A percentile compares a stretch with the other conserved stretches of the same genome.
Conservation (phyloP, 2,113 vertebrate species). For the Zosterops borbonicus region DNA sequence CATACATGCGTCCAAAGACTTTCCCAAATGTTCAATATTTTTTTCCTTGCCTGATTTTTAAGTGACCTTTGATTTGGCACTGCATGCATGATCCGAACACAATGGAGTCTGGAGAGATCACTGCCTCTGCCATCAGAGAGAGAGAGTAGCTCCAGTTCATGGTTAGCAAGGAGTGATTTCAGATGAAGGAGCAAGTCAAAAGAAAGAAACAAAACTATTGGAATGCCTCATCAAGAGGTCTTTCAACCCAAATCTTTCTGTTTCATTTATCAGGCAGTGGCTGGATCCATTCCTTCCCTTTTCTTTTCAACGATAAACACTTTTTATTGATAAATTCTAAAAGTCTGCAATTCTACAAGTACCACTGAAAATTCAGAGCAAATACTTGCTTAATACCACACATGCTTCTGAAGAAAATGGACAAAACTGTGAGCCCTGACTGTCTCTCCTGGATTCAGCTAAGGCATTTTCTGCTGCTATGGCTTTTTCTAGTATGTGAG, state of each 20-base stretch:
- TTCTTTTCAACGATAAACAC: background rate
- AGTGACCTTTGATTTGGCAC: background rate
- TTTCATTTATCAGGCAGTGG: background rate
- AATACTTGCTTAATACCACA: background rate
- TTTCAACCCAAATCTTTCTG: background rate
- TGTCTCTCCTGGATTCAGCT: background rate
- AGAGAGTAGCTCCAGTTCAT: rapidly evolving
- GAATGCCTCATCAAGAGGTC: background rate
- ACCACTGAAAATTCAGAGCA: background rate
- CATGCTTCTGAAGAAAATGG: background rate
- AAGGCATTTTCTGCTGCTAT: background rate
- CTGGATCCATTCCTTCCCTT: background rate
- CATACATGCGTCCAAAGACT: rapidly evolving
- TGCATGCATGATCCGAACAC: rapidly evolving
- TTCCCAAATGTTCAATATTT: background rate
- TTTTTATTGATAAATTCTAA: background rate
- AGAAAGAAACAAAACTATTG: background rate
- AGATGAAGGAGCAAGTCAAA: background rate
- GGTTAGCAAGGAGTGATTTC: background rate
- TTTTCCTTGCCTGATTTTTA: background rate
- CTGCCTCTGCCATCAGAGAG: background rate
- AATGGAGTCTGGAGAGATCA: rapidly evolving
- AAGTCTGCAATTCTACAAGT: background rate
- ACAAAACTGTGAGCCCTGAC: background rate
- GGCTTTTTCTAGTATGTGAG: background rate